Evolutionary conservation across 2,888 invertebrate genomes (phyloP).

Genomic region (Eupeodes latifasciatus): DNA sequence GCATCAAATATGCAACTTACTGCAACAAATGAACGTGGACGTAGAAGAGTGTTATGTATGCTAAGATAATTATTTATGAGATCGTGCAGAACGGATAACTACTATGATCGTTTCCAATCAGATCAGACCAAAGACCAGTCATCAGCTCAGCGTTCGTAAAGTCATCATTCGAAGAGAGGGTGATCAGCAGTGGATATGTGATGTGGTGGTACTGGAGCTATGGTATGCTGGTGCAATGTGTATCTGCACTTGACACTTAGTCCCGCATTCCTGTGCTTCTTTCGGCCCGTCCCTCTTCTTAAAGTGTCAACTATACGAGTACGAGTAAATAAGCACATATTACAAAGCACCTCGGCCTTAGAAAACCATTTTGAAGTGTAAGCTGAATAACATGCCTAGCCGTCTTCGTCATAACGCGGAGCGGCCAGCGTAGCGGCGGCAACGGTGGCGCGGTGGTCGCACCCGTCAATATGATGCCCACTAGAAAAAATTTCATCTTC

Average conservation of each 20-base stretch:
- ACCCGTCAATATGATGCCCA: constrained; percentile 15
- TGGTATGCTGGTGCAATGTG: constrained; percentile 39
- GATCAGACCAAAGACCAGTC: constrained; percentile 20
- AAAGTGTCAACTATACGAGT: constrained; percentile 57
- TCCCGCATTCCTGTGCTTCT: constrained; percentile 63
- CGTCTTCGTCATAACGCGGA: neutral
- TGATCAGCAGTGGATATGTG: constrained; percentile 12
- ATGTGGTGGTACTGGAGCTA: no score
- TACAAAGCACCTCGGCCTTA: constrained; percentile 49
- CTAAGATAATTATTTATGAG: constrained; percentile 61
- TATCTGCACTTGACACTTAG: constrained; percentile 71
- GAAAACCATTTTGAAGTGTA: constrained; percentile 56
- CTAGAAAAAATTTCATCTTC: constrained; percentile 49
- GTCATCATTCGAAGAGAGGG: neutral
- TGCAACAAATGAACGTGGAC: neutral
- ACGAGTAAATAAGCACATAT: neutral
- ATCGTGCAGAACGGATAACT: constrained; percentile 71
- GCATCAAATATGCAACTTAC: constrained; percentile 21
- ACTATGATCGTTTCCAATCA: constrained; percentile 62
- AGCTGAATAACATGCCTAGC: constrained; percentile 28
- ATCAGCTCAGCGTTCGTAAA: constrained; percentile 1
- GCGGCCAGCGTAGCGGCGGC: no score
- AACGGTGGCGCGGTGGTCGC: neutral
- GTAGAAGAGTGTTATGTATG: constrained; percentile 4
- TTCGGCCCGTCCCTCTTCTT: neutral